phyloP scores from a whole-genome alignment of 2,797 vertebrate genomes.

The Tiaroga cobitis region DNA sequence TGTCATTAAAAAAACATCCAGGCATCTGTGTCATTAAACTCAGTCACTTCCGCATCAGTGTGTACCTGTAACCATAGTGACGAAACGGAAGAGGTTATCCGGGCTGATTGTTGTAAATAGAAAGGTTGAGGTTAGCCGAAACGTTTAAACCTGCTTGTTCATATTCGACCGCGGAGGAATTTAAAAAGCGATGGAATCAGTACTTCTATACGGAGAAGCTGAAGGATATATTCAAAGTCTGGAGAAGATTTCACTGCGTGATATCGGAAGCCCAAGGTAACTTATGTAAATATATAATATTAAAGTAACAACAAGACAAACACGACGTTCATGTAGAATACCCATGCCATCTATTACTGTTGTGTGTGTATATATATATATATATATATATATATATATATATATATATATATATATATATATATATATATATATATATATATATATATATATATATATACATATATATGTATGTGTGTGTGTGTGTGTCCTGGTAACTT shows the following conservation, averaged over 20 bases:
- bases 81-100: too few relatives aligned
- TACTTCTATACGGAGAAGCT: conserved; percentile 79
- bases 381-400: too few relatives aligned
- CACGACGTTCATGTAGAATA: too few relatives aligned
- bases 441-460: too few relatives aligned
- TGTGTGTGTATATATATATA: too few relatives aligned
- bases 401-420: fast-evolving
- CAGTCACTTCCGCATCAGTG: conserved; percentile 4
- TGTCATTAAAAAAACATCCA: background rate
- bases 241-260: conserved; percentile 75
- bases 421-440: too few relatives aligned
- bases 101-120: background rate
- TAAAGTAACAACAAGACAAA: background rate
- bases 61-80: conserved; percentile 52
- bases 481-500: too few relatives aligned
- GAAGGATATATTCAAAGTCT: conserved; percentile 80
- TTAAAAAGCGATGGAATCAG: conserved; percentile 47
- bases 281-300: background rate
- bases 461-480: too few relatives aligned
- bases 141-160: background rate
- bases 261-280: conserved; percentile 77
- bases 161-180: background rate
- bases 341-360: background rate
- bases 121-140: background rate
- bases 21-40: background rate